These are phyloP conservation scores for Podocnemis expansa DNA, from an alignment of 2,113 vertebrate genomes.

Conservation along the genomic window DNA sequence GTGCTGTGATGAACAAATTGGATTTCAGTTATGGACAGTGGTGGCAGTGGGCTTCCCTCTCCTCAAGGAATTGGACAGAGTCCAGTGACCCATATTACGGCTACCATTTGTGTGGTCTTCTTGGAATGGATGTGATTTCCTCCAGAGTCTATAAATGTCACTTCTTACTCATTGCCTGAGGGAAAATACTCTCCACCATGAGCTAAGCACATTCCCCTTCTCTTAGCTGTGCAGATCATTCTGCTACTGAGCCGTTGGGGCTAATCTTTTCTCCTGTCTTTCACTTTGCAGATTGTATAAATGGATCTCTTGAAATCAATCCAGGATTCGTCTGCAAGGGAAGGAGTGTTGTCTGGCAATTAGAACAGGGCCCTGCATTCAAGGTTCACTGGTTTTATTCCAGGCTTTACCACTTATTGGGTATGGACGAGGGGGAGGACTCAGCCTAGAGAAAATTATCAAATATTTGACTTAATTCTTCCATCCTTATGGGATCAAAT, in stretches of 20 bases:
- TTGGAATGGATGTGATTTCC: constrained; percentile 6
- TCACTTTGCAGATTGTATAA: background rate
- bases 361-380: background rate
- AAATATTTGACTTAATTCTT: background rate
- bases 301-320: background rate
- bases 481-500: background rate
- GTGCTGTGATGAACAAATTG: background rate
- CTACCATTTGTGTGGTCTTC: background rate
- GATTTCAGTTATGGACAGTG: background rate
- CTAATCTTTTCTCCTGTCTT: background rate
- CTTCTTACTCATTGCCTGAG: constrained; percentile 5
- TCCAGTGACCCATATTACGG: background rate
- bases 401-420: background rate
- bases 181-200: background rate
- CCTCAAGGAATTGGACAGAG: background rate
- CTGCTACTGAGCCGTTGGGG: background rate
- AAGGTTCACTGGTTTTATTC: background rate
- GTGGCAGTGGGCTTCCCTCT: background rate
- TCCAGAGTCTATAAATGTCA: background rate
- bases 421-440: background rate
- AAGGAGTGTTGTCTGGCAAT: accelerated
- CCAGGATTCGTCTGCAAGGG: background rate
- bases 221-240: background rate
- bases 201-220: background rate
- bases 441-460: background rate